Conservation (phyloP, 1,140 invertebrate species). For the Zaprionus lachaisei region DNA sequence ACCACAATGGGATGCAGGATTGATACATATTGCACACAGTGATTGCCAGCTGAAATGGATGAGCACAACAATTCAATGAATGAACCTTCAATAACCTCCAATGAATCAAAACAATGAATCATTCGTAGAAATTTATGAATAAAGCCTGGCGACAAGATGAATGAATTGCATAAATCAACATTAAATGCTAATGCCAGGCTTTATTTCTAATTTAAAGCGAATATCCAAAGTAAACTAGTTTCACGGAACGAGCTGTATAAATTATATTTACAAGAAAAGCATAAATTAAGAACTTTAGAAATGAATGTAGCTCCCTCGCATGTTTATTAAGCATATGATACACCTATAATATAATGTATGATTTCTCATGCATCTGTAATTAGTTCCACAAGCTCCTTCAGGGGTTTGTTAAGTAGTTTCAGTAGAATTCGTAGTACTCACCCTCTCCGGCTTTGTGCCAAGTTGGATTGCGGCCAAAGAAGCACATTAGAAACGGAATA, state of each 20-base stretch:
- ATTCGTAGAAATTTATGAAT: neutral
- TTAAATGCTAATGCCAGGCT: slow-evolving; percentile 5
- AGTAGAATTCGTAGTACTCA: slow-evolving; percentile 74
- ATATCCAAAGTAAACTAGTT: neutral
- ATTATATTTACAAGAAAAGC: neutral
- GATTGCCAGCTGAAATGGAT: slow-evolving; percentile 85
- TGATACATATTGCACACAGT: slow-evolving; percentile 87
- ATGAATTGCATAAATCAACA: slow-evolving; percentile 26
- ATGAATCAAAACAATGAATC: slow-evolving; percentile 3
- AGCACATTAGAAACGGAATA: slow-evolving; percentile 96
- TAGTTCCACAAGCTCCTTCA: neutral
- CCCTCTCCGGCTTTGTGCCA: slow-evolving; percentile 88
- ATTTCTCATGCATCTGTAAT: neutral
- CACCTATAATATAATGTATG: neutral
- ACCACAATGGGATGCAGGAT: slow-evolving; percentile 92
- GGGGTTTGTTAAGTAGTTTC: neutral
- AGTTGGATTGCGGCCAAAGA: slow-evolving; percentile 90
- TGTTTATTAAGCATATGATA: neutral
- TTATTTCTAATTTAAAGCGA: neutral
- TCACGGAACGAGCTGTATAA: slow-evolving; percentile 9
- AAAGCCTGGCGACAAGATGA: neutral
- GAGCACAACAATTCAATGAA: neutral
- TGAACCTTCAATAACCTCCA: neutral
- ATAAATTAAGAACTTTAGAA: neutral
- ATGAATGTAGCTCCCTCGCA: neutral